Evolutionary conservation across 2,797 vertebrate species (phyloP), one percentile per base, ranked within the genome.

Genomic region (Gymnoscopelus braueri): DNA sequence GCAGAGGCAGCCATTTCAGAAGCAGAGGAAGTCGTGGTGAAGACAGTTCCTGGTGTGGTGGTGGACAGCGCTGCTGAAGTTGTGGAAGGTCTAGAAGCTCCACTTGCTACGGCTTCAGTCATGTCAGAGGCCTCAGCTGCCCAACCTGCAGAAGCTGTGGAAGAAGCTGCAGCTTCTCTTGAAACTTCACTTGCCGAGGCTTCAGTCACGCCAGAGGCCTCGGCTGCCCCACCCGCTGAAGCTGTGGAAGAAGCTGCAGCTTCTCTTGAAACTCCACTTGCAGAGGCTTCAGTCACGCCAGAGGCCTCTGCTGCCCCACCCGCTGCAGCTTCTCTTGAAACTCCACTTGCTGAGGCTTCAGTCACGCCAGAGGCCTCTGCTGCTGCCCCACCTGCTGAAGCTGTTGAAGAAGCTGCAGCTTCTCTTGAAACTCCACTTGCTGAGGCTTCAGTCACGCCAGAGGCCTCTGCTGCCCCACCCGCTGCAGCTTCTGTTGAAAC

Each of bases 161-260:
- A 65, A 69, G 71, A 73, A 58, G 62, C 81, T 29, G 61, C 2
- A 13, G 63, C 53, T 60, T n/a, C 8, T 19, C 23, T 32, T 29
- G 51, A 5, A 53, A 39, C 26, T 15, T 10, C 26, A 64, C 24
- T 8, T 44, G 39, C n/a, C 56, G 65, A 74, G 49, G 19, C 53
- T n/a, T 62, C 69, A 50, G n/a, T 15, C 62, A 23, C 23, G 35
- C 24, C 49, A 26, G 71, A 3, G 67, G 48, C 4, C 3, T 3
- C 73, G 29, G 55, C 61, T 10, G 58, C 52, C 19, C 23, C 56
- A 32, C 4, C 13, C 48, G 57, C 7, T 8, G 13, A 4, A 10
- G 24, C 4, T 26, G 53, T 29, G 14, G 50, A 2, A 13, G 24
- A 8, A 48, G 26, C 54, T 5, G 5, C 57, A n/a, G 26, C 48